Evolutionary conservation across 2,113 vertebrate genomes (phyloP), one percentile per base, ranked within the genome.

Genomic region (Syngnathus floridae): DNA sequence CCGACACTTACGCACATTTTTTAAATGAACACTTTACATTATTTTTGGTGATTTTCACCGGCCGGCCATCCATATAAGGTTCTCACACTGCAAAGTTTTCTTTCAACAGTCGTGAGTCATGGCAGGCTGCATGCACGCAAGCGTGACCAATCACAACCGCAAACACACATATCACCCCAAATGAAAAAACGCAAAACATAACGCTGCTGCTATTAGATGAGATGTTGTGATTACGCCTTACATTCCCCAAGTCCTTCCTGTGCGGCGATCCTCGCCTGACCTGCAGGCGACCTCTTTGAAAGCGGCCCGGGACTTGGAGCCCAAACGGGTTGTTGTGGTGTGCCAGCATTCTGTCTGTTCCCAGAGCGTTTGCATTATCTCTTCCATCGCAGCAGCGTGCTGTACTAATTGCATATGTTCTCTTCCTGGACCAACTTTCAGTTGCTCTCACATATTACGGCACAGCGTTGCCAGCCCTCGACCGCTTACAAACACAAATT

Each of bases 351-450:
- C 84, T 74, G 70, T 69, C 76, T 21, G 65, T 66, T 56, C 66
- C 61, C 55, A 65, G 73, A 75, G 67, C 48, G 26, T 48, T 56
- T 43, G 70, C 45, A 82, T 90, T 93, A 94, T 94, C 92, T 79
- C 90, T 88, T 86, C 89, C 91, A 94, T 94, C 93, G 85, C 86
- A 87, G 89, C 89, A 84, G 88, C 91, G 85, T 84, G 74, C 90
- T 91, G 91, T 88, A 90, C 92, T 93, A 92, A 94, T 93, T 92
- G 90, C 90, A 88, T 92, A 85, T 89, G 91, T 92, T 92, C 90
- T 91, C 88, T 88, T 85, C 86, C 87, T 89, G 89, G 88, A 78
- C 81, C 69, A 90, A 86, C 86, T 88, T 90, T 91, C 74, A 12
- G 91, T 91, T 91, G 58, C 71, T 60, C 62, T 64, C 62, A 58